Evolutionary conservation across 2,888 invertebrate species (phyloP).

Genomic region (Conus canariensis): DNA sequence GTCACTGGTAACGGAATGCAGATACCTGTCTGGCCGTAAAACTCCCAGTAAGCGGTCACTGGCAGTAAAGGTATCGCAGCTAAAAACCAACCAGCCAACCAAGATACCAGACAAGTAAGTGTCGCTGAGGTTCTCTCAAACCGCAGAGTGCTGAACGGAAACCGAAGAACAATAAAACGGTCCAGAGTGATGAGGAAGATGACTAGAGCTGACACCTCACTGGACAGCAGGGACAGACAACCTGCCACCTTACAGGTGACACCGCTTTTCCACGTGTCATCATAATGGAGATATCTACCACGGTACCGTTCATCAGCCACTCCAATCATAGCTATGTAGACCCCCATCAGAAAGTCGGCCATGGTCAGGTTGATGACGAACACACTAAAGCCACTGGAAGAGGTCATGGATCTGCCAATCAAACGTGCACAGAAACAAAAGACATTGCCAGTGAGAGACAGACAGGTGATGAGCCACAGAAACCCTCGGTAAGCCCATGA

Average conservation of each 20-base stretch:
- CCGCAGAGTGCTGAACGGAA: background rate
- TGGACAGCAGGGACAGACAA: constrained; percentile 14
- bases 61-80: background rate
- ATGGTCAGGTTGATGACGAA: constrained; percentile 5
- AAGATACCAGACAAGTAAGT: background rate
- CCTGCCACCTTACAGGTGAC: background rate
- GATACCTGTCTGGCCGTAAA: constrained; percentile 18
- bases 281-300: constrained; percentile 6
- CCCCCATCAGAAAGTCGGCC: constrained; percentile 8
- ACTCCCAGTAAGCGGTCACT: background rate
- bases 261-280: background rate
- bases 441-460: background rate
- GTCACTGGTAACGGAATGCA: constrained; percentile 20
- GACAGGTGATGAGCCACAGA: background rate
- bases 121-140: constrained; percentile 1
- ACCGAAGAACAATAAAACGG: constrained; percentile 18
- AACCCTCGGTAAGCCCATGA: background rate
- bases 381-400: background rate
- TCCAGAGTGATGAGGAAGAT: constrained; percentile 17
- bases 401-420: background rate
- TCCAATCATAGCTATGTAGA: constrained; percentile 3
- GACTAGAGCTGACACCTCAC: constrained; percentile 14
- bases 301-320: constrained; percentile 8
- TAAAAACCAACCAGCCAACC: background rate
- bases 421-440: background rate